Conservation (phyloP, 2,113 vertebrate genomes). For the Cyprinodon tularosa region DNA sequence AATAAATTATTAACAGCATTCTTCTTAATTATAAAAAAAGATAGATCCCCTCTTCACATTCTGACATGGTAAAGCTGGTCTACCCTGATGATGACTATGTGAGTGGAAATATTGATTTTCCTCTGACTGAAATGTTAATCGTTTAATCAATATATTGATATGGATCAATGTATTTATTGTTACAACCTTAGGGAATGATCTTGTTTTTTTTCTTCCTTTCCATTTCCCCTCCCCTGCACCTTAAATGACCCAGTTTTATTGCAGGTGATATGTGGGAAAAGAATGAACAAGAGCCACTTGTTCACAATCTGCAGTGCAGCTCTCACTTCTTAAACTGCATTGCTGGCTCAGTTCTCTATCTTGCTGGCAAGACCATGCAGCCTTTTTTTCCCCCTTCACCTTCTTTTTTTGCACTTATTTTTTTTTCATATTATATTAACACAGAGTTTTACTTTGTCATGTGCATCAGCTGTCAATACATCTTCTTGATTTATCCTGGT, state of each 20-base stretch:
- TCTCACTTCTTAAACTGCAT: conserved; percentile 52
- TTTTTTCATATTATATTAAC: conserved; percentile 10
- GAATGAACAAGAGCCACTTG: conserved; percentile 32
- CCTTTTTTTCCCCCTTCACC: conserved; percentile 43
- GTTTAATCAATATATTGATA: no score
- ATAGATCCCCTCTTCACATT: no score
- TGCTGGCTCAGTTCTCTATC: conserved; percentile 46
- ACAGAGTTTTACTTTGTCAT: not conserved
- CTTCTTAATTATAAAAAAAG: no score
- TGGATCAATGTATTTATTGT: not conserved
- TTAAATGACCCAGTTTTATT: conserved; percentile 18
- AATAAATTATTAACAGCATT: no score
- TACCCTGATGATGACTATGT: no score
- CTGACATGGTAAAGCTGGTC: no score
- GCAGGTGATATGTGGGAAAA: conserved; percentile 21
- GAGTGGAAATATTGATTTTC: no score
- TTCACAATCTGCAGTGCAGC: conserved; percentile 68
- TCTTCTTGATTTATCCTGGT: not conserved
- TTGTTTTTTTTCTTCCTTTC: not conserved
- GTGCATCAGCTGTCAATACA: not conserved
- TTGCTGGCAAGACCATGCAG: conserved; percentile 46
- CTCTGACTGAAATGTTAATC: no score
- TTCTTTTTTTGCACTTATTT: conserved; percentile 30
- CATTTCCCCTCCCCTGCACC: not conserved
- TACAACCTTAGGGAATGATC: not conserved